phyloP scores from a whole-genome alignment of 1,140 invertebrate genomes.

The Camponotus floridanus region DNA sequence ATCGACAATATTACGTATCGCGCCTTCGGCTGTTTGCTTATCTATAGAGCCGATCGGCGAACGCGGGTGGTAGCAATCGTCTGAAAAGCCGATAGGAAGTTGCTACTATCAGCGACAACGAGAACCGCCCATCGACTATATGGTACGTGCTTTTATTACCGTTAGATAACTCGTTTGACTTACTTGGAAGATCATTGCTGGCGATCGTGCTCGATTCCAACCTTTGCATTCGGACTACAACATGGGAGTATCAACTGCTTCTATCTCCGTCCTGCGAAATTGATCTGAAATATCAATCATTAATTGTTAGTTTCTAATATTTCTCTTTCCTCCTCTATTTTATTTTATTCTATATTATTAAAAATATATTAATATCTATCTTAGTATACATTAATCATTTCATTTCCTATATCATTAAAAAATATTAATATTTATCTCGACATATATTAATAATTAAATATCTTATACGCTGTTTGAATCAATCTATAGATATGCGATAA shows the following conservation, averaged over 20 bases:
- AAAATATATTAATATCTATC: neutral
- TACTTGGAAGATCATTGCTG: constrained; percentile 16
- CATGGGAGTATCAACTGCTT: neutral
- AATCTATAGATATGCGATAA: neutral
- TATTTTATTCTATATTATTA: neutral
- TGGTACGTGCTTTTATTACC: constrained; percentile 55
- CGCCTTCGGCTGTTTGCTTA: constrained; percentile 65
- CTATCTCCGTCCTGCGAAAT: neutral
- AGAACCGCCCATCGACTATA: constrained; percentile 22
- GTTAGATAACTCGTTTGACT: constrained; percentile 60
- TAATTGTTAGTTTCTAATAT: no score
- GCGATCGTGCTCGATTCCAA: constrained; percentile 31
- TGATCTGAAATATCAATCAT: neutral
- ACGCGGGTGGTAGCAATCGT: constrained; percentile 48
- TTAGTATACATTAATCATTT: no score
- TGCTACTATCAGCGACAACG: constrained; percentile 32
- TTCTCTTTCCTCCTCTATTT: no score
- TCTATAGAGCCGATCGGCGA: constrained; percentile 52
- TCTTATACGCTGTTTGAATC: neutral
- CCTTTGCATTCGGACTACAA: constrained; percentile 7
- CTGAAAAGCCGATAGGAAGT: constrained; percentile 68
- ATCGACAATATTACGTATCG: constrained; percentile 56
- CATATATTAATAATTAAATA: neutral
- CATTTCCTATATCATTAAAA: no score
- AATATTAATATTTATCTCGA: neutral